These are phyloP conservation scores for Antechinus flavipes DNA, from an alignment of 2,113 vertebrate species.

Conservation along the genomic window DNA sequence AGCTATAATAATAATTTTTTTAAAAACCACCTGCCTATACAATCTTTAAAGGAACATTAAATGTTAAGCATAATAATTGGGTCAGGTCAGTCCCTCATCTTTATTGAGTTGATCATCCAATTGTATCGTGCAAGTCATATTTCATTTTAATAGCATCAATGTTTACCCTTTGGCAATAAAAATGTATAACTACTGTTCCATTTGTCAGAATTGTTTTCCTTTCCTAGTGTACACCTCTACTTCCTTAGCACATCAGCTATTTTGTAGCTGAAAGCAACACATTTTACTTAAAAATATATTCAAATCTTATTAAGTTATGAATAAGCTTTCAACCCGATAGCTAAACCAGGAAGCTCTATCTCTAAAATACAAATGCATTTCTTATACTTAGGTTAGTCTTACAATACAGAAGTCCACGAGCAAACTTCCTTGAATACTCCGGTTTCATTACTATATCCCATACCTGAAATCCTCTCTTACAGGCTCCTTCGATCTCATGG, in stretches of 20 bases:
- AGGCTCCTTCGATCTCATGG: constrained; percentile 95
- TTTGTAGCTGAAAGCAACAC: not conserved
- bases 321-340: not conserved
- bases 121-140: not conserved
- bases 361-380: not conserved
- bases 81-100: not conserved
- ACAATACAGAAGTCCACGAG: not conserved
- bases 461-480: constrained; percentile 95
- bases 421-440: not conserved
- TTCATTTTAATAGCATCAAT: constrained; percentile 7
- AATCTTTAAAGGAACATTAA: not conserved
- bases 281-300: constrained; percentile 19
- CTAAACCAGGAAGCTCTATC: not conserved
- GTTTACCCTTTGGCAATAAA: not conserved
- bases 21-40: not conserved
- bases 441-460: not conserved
- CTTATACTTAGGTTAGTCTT: not conserved
- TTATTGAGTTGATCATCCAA: not conserved
- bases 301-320: constrained; percentile 1
- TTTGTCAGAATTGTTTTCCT: constrained; percentile 16
- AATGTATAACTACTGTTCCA: not conserved
- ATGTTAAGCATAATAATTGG: not conserved
- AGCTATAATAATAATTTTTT: too few species aligned
- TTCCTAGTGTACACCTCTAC: not conserved
- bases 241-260: not conserved